Evolutionary conservation across 2,113 vertebrate genomes (phyloP), one percentile per base, ranked within the genome.

Genomic region (Dromaius novaehollandiae): DNA sequence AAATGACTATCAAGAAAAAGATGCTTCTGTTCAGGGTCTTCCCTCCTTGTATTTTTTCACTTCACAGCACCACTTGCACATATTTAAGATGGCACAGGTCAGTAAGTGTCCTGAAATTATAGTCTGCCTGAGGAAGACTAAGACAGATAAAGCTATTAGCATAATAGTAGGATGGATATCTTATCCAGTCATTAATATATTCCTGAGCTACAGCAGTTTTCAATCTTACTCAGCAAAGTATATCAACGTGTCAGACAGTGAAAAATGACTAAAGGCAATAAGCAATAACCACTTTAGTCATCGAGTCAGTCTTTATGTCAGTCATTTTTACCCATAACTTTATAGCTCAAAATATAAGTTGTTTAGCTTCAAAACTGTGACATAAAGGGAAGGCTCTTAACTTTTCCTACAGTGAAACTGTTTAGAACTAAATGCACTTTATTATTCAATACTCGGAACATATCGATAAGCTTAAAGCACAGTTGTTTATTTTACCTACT

Each of bases 201-300:
- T 60, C 48, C 66, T 61, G 34, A 79, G 61, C 68, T 56, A 75
- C 28, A 25, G 28, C n/a, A 15, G 32, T 48, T 80, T 48, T 74
- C 53, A 76, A 1, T 40, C 56, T 79, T 48, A 61, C 81, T 50
- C 56, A 80, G 64, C 79, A 82, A 90, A 80, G 58, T 1, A 69
- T 36, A 83, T 70, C 58, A 88, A 7, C 15, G n/a, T 78, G 44
- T 64, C 80, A 96, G 53, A 61, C 48, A 75, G 0, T 55, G 76
- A 75, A 75, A 75, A 82, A 89, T 53, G 30, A 91, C 81, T 80
- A 40, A 89, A 89, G 66, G 75, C 84, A 93, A 61, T 16, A 91
- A 87, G 78, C 84, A 93, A 65, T 18, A 91, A 87, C 11, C 38
- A 51, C 53, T 76, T 94, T 1, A 94, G 79, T 91, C 78, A 93